Conservation (phyloP, 2,888 invertebrate genomes). For the Erebia palarica region DNA sequence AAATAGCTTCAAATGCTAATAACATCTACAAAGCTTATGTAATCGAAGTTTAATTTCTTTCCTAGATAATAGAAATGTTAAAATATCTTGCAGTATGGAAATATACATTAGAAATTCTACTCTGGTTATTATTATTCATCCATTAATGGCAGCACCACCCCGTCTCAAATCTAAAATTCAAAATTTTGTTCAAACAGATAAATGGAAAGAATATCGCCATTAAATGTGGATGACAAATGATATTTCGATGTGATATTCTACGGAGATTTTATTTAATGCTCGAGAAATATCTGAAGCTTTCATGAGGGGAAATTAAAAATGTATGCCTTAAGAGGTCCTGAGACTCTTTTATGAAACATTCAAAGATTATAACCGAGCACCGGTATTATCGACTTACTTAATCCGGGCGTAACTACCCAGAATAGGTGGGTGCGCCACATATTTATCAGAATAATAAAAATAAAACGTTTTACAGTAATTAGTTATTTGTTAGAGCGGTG, state of each 20-base stretch:
- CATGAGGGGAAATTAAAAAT: constrained; percentile 33
- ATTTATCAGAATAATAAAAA: background rate
- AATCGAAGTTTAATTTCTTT: background rate
- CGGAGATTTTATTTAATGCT: constrained; percentile 34
- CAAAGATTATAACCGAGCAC: background rate
- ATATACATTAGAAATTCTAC: constrained; percentile 57
- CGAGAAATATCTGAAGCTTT: constrained; percentile 29
- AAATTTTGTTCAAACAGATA: constrained; percentile 66
- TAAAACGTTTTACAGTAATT: background rate
- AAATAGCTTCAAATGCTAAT: background rate
- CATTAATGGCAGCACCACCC: constrained; percentile 57
- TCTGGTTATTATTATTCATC: constrained; percentile 63
- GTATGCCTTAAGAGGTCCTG: constrained; percentile 18
- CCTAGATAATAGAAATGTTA: background rate
- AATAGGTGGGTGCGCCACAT: background rate
- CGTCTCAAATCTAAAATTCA: constrained; percentile 56
- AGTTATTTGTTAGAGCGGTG: background rate
- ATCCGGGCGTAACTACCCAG: background rate
- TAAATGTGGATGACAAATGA: constrained; percentile 51
- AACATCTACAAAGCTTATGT: background rate
- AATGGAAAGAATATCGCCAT: constrained; percentile 61
- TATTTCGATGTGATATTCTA: constrained; percentile 42
- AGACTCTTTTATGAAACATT: constrained; percentile 9
- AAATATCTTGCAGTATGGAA: constrained; percentile 8
- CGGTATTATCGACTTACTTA: background rate